Conservation (phyloP, 2,113 vertebrate species). For the Machaerirhynchus nigripectus region DNA sequence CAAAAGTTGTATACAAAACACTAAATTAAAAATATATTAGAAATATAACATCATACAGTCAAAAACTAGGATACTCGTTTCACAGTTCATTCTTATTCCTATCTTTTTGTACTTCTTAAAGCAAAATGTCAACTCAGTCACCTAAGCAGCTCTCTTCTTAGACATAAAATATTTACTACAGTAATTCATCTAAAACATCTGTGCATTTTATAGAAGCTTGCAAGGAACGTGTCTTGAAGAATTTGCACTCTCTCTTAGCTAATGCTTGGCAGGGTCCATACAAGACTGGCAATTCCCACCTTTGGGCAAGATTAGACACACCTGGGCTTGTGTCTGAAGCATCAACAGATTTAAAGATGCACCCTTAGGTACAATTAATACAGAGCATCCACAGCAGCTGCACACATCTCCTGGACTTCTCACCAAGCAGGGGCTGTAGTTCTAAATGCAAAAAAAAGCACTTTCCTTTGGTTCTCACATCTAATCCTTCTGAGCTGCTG, state of each 20-base stretch:
- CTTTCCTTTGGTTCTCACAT: background rate
- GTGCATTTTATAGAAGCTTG: background rate
- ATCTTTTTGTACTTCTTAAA: background rate
- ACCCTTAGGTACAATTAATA: background rate
- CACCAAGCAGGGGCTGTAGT: fast-evolving
- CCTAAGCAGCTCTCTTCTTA: background rate
- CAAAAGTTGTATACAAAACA: background rate
- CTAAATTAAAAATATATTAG: background rate
- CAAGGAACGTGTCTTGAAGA: background rate
- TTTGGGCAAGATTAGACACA: background rate
- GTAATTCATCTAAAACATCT: background rate
- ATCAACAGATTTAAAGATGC: background rate
- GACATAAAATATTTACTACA: background rate
- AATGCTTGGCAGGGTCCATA: background rate
- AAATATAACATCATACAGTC: background rate
- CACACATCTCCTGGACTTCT: background rate
- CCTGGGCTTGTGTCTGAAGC: background rate
- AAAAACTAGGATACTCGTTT: background rate
- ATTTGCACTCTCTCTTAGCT: background rate
- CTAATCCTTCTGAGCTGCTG: background rate
- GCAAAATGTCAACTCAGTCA: background rate
- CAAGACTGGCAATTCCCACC: background rate
- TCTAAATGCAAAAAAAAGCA: background rate
- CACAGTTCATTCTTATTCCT: background rate
- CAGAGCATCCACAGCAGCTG: background rate